Percentiles rank a stretch among this genome's conserved stretches.
phyloP scores from a whole-genome alignment of 2,797 vertebrate species.

The Macrochelys suwanniensis region DNA sequence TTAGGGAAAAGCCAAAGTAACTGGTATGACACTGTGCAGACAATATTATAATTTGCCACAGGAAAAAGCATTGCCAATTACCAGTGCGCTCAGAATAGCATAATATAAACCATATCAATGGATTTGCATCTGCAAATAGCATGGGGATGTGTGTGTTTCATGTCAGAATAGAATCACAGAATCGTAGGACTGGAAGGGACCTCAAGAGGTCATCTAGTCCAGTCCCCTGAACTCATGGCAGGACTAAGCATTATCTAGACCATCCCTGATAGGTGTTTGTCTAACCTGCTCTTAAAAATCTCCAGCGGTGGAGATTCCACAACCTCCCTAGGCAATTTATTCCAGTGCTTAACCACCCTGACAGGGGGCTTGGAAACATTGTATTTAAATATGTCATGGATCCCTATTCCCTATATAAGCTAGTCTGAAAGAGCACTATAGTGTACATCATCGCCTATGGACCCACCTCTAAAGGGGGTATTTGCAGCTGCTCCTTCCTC shows the following conservation, averaged over 20 bases:
- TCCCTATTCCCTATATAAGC: neutral
- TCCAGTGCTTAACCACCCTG: too few relatives aligned
- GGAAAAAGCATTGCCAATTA: neutral
- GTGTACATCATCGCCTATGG: neutral
- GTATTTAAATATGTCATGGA: neutral
- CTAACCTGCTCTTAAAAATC: too few relatives aligned
- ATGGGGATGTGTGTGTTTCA: neutral
- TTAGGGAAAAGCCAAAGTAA: neutral
- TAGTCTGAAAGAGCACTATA: neutral
- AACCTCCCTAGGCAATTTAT: too few relatives aligned
- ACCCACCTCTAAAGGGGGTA: neutral
- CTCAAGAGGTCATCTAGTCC: too few relatives aligned
- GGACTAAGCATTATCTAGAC: too few relatives aligned
- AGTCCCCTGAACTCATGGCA: too few relatives aligned
- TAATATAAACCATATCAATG: rapidly evolving
- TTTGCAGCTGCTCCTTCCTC: neutral
- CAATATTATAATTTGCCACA: neutral
- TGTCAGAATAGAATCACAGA: neutral
- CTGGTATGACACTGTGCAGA: neutral
- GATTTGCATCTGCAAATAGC: neutral
- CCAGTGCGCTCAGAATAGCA: neutral
- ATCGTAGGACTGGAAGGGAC: too few relatives aligned
- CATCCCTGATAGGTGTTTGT: too few relatives aligned
- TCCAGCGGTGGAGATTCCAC: too few relatives aligned
- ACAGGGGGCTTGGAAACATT: neutral